A percentile compares a stretch with the other conserved stretches of the same genome.
phyloP scores from a whole-genome alignment of 2,888 invertebrate species.

The Brachyptera putata region DNA sequence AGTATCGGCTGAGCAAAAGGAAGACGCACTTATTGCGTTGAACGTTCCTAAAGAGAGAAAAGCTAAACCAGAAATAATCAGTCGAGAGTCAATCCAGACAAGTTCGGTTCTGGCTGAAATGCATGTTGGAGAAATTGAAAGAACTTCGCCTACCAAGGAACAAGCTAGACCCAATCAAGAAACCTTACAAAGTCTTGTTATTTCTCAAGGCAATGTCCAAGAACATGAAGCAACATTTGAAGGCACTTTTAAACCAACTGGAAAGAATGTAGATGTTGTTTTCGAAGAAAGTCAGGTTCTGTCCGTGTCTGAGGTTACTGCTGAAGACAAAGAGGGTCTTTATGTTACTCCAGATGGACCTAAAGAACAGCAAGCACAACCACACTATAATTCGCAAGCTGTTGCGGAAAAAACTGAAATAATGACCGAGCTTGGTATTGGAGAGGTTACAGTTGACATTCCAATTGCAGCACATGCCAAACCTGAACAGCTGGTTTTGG shows the following conservation, averaged over 20 bases:
- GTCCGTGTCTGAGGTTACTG: slow-evolving; percentile 36
- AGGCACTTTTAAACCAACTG: slow-evolving; percentile 34
- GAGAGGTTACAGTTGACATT: slow-evolving; percentile 34
- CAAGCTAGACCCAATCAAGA: slow-evolving; percentile 29
- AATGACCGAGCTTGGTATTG: slow-evolving; percentile 33
- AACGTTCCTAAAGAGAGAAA: slow-evolving; percentile 34
- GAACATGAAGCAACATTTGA: slow-evolving; percentile 42
- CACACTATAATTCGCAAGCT: slow-evolving; percentile 36
- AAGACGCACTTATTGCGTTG: slow-evolving; percentile 43
- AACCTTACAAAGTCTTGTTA: slow-evolving; percentile 28
- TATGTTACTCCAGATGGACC: slow-evolving; percentile 35
- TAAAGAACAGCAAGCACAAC: slow-evolving; percentile 35
- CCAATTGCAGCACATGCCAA: slow-evolving; percentile 39
- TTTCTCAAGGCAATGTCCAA: slow-evolving; percentile 32
- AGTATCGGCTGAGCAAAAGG: slow-evolving; percentile 47
- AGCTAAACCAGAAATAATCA: slow-evolving; percentile 36
- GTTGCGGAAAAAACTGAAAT: slow-evolving; percentile 38
- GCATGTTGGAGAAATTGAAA: slow-evolving; percentile 27
- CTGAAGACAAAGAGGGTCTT: slow-evolving; percentile 33
- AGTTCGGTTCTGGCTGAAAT: slow-evolving; percentile 36
- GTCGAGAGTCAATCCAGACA: slow-evolving; percentile 37
- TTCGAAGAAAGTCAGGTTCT: slow-evolving; percentile 37
- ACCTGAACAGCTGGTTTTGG: slow-evolving; percentile 44
- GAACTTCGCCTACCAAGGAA: slow-evolving; percentile 26
- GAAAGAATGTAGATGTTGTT: slow-evolving; percentile 35